phyloP scores from a whole-genome alignment of 92 coral and sea anemone genomes.

The Nematostella vectensis region DNA sequence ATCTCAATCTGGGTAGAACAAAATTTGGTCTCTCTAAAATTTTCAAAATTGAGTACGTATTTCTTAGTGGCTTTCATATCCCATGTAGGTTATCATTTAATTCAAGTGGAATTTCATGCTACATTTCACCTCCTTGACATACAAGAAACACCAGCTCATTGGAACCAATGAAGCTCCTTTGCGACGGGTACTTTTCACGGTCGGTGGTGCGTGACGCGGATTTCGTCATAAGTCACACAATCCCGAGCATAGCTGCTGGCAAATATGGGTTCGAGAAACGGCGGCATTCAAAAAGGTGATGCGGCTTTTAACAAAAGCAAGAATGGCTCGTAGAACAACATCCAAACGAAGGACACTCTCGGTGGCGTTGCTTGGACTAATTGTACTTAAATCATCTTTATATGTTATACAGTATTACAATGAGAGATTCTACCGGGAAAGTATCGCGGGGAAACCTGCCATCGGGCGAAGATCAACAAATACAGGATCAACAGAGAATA shows the following conservation, averaged over 20 bases:
- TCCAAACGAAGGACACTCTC: slow-evolving; percentile 48
- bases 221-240: slow-evolving; percentile 20
- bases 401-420: slow-evolving; percentile 65
- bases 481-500: neutral
- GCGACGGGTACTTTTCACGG: slow-evolving; percentile 23
- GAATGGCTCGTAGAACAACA: slow-evolving; percentile 26
- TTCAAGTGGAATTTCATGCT: too few species aligned
- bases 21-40: too few species aligned
- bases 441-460: slow-evolving; percentile 16
- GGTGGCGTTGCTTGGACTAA: slow-evolving; percentile 45
- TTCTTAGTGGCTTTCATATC: too few species aligned
- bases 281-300: slow-evolving; percentile 19
- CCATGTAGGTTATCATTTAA: too few species aligned
- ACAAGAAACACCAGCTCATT: too few species aligned
- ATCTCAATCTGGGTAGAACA: too few species aligned
- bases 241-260: neutral
- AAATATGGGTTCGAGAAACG: slow-evolving; percentile 1
- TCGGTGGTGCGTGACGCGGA: slow-evolving; percentile 15
- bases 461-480: slow-evolving; percentile 22
- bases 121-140: too few species aligned
- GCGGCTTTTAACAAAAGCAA: slow-evolving; percentile 12
- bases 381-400: slow-evolving; percentile 47
- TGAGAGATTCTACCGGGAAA: slow-evolving; percentile 32
- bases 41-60: too few species aligned
- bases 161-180: slow-evolving; percentile 4